These are phyloP conservation scores for Rhagologus leucostigma DNA, from an alignment of 2,113 vertebrate genomes.

Conservation along the genomic window DNA sequence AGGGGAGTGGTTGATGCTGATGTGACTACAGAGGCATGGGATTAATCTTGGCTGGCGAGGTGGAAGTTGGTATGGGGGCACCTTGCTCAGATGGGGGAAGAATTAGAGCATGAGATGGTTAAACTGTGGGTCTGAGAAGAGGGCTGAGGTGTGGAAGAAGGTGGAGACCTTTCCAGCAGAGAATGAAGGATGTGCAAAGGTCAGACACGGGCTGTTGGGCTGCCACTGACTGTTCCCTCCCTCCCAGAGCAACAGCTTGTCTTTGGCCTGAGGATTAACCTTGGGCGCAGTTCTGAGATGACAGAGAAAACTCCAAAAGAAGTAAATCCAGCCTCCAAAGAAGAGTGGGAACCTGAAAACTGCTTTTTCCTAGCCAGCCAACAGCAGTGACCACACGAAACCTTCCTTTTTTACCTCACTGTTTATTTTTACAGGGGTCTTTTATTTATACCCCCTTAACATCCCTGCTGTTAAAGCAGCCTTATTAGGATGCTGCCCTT, in stretches of 20 bases:
- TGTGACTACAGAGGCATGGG: background rate
- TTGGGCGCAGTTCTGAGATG: background rate
- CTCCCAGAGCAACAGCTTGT: background rate
- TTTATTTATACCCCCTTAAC: slow-evolving; percentile 56
- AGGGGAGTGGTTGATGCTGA: background rate
- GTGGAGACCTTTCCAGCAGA: background rate
- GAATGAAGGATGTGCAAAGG: background rate
- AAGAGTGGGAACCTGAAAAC: background rate
- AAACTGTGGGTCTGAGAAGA: background rate
- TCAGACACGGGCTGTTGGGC: rapidly evolving
- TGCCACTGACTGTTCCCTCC: rapidly evolving
- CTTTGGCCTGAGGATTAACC: background rate
- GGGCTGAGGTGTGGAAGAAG: background rate
- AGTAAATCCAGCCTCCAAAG: background rate
- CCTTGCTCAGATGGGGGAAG: background rate
- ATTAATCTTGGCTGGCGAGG: background rate
- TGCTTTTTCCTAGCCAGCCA: background rate
- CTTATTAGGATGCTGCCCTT: slow-evolving; percentile 59
- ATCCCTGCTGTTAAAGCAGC: slow-evolving; percentile 34
- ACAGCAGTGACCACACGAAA: background rate
- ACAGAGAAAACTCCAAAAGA: background rate
- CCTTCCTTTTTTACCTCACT: background rate
- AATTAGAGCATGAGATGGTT: background rate
- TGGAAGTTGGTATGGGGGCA: background rate
- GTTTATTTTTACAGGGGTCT: slow-evolving; percentile 37